Percentiles rank a stretch among this genome's conserved stretches.
These are phyloP conservation scores for Pectinophora gossypiella DNA, from an alignment of 1,140 invertebrate genomes.

Conservation along the genomic window DNA sequence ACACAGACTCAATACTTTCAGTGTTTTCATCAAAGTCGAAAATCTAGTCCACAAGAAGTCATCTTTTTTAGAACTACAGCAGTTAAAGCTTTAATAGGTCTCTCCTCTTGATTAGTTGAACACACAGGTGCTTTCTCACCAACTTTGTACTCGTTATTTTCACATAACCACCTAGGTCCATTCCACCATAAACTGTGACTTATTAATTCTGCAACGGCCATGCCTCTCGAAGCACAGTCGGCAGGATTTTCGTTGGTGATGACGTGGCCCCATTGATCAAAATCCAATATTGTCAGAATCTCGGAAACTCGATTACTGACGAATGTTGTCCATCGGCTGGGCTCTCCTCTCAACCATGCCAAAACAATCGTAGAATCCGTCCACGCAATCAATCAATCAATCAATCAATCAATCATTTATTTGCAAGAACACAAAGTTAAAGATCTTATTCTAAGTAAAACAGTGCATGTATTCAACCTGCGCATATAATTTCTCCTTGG, in stretches of 20 bases:
- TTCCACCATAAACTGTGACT: constrained; percentile 2
- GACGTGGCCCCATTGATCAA: too few relatives aligned
- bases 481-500: constrained; percentile 25
- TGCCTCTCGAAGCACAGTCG: too few relatives aligned
- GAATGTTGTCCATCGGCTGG: too few relatives aligned
- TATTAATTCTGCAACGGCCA: background rate
- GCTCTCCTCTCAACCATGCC: too few relatives aligned
- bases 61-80: background rate
- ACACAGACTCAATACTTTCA: constrained; percentile 20
- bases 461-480: too few relatives aligned
- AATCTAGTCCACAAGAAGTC: constrained; percentile 17
- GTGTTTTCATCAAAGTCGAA: constrained; percentile 17
- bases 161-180: background rate
- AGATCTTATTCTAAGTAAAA: too few relatives aligned
- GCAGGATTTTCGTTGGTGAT: too few relatives aligned
- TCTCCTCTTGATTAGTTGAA: constrained; percentile 1
- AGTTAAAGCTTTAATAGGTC: background rate
- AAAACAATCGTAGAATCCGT: too few relatives aligned
- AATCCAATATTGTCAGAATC: too few relatives aligned
- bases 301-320: too few relatives aligned
- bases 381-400: constrained; percentile 45
- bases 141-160: background rate
- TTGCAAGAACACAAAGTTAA: too few relatives aligned
- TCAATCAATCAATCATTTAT: constrained; percentile 47
- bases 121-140: background rate